phyloP scores from a whole-genome alignment of 1,140 invertebrate genomes.

The Dreissena polymorpha region DNA sequence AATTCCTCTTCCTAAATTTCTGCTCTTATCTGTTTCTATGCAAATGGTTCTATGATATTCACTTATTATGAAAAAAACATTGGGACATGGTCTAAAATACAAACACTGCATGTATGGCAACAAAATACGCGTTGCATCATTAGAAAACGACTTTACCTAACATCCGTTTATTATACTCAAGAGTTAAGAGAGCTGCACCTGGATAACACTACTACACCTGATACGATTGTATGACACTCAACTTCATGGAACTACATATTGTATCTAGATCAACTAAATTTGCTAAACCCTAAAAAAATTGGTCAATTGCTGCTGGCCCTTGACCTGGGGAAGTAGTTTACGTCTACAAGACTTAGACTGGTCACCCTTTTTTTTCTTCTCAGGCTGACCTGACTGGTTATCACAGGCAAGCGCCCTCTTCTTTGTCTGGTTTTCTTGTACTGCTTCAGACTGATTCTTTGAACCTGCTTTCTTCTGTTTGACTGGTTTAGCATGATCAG shows the following conservation, averaged over 20 bases:
- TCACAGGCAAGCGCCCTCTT: constrained; percentile 36
- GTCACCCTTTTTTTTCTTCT: constrained; percentile 58
- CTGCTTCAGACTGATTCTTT: constrained; percentile 1
- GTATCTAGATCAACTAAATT: background rate
- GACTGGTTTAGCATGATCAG: constrained; percentile 8
- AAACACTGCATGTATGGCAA: too few relatives aligned
- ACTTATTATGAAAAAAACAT: too few relatives aligned
- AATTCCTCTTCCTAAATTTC: too few relatives aligned
- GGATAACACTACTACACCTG: too few relatives aligned
- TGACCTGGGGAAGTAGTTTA: constrained; percentile 65
- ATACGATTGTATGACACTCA: too few relatives aligned
- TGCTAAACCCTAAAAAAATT: constrained; percentile 60
- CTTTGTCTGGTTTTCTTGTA: constrained; percentile 41
- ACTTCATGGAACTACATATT: background rate
- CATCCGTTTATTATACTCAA: too few relatives aligned
- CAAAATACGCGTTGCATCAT: too few relatives aligned
- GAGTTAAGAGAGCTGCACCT: too few relatives aligned
- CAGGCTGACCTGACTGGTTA: constrained; percentile 34
- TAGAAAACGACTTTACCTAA: too few relatives aligned
- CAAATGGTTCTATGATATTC: too few relatives aligned
- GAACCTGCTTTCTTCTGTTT: constrained; percentile 6
- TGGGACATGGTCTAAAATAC: too few relatives aligned
- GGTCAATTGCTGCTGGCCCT: constrained; percentile 64
- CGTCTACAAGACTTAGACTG: constrained; percentile 61
- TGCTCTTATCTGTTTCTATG: too few relatives aligned